A percentile compares a stretch with the other conserved stretches of the same genome.
Conservation (phyloP, 2,113 vertebrate genomes). For the Chaetodon trifascialis region DNA sequence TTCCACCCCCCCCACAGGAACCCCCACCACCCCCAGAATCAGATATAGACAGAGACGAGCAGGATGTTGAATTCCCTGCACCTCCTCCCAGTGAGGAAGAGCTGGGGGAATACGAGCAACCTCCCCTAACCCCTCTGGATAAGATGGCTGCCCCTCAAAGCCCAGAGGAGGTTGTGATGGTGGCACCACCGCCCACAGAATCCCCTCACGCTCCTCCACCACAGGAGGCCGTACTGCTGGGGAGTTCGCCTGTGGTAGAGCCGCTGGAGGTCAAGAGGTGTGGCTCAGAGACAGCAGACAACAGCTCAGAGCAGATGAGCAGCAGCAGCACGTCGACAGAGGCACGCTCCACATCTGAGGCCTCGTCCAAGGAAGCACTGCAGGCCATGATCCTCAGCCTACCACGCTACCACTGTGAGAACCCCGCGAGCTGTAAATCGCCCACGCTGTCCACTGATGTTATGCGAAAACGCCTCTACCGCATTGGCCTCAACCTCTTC, state of each 20-base stretch:
- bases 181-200: slow-evolving; percentile 42
- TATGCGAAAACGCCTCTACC: slow-evolving; percentile 96
- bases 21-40: slow-evolving; percentile 73
- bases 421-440: slow-evolving; percentile 95
- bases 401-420: slow-evolving; percentile 97
- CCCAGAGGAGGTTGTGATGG: slow-evolving; percentile 68
- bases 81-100: slow-evolving; percentile 84
- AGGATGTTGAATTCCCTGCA: slow-evolving; percentile 81
- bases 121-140: slow-evolving; percentile 75
- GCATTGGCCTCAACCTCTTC: slow-evolving; percentile 98
- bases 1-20: slow-evolving; percentile 75
- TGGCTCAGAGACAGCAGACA: slow-evolving; percentile 88
- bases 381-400: slow-evolving; percentile 99
- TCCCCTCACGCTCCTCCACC: slow-evolving; percentile 29
- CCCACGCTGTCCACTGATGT: slow-evolving; percentile 97
- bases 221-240: slow-evolving; percentile 34
- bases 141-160: slow-evolving; percentile 68
- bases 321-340: slow-evolving; percentile 94
- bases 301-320: slow-evolving; percentile 92
- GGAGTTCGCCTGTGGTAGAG: slow-evolving; percentile 64
- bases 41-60: slow-evolving; percentile 65
- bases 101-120: slow-evolving; percentile 66
- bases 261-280: slow-evolving; percentile 83
- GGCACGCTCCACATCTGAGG: slow-evolving; percentile 90
- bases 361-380: slow-evolving; percentile 93